Evolutionary conservation across 2,113 vertebrate species (phyloP).

Genomic region (Myanophis thanlyinensis): DNA sequence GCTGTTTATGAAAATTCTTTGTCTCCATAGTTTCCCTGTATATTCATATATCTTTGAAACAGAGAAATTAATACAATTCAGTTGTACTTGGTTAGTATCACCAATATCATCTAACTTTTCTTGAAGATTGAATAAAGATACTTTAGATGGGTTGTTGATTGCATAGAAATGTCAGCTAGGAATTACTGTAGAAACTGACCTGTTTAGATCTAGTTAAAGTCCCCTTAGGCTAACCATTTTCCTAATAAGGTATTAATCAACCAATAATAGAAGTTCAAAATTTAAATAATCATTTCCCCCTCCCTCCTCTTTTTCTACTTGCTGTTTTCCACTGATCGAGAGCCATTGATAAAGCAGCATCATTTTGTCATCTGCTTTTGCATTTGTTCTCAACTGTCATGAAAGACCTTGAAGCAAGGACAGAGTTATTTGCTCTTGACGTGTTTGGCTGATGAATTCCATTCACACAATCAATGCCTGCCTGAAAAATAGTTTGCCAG

Average conservation of each 20-base stretch:
- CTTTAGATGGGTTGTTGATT: not conserved
- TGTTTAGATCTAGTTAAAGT: not conserved
- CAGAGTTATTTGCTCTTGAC: not conserved
- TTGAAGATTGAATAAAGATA: not conserved
- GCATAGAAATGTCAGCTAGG: not conserved
- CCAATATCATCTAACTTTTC: not conserved
- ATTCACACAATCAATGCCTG: not conserved
- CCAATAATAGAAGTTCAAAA: not conserved
- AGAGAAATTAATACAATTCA: not conserved
- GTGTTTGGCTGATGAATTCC: not conserved
- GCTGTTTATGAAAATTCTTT: not conserved
- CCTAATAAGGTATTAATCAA: not conserved
- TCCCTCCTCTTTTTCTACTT: not conserved
- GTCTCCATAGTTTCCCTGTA: not conserved
- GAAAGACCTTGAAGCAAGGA: not conserved
- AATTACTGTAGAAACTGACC: not conserved
- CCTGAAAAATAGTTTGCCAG: constrained; percentile 11
- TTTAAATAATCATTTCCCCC: not conserved
- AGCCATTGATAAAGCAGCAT: not conserved
- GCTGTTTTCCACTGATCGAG: not conserved
- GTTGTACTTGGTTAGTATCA: not conserved
- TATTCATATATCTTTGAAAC: not conserved
- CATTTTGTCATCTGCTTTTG: not conserved
- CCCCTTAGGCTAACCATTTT: not conserved
- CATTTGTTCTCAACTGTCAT: not conserved